These are phyloP conservation scores for Atherinomorus stipes DNA, from an alignment of 2,113 vertebrate species.

Conservation along the genomic window DNA sequence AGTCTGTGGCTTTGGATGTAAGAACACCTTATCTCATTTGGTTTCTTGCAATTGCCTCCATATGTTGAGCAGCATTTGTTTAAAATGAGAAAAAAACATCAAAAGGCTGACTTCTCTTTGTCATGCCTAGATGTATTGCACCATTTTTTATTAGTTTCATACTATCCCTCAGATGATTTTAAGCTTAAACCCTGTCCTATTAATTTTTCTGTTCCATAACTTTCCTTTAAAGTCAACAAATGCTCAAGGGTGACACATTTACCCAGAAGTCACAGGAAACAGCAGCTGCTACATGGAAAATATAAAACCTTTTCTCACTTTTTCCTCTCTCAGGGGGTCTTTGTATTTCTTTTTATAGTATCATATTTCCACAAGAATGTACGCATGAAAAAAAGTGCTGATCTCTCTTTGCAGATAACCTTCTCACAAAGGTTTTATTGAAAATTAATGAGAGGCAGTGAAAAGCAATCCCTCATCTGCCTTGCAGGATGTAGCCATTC, in stretches of 20 bases:
- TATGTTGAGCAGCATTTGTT: too few relatives aligned
- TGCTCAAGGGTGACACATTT: slow-evolving; percentile 41
- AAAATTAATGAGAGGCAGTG: slow-evolving; percentile 68
- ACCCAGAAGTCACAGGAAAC: slow-evolving; percentile 36
- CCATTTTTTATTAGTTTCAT: not conserved
- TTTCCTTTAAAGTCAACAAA: slow-evolving; percentile 28
- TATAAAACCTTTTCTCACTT: slow-evolving; percentile 23
- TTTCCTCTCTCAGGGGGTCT: slow-evolving; percentile 40
- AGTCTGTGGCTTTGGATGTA: slow-evolving; percentile 98
- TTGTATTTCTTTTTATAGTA: slow-evolving; percentile 46
- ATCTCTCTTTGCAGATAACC: slow-evolving; percentile 66
- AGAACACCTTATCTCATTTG: slow-evolving; percentile 64
- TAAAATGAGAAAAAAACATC: not conserved
- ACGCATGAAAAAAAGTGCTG: slow-evolving; percentile 65
- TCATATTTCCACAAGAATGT: slow-evolving; percentile 60
- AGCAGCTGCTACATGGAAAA: slow-evolving; percentile 40
- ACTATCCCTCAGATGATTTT: not conserved
- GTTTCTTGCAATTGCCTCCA: not conserved
- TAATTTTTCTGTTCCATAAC: slow-evolving; percentile 29
- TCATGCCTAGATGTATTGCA: not conserved
- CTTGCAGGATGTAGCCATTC: slow-evolving; percentile 54
- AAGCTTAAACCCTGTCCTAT: not conserved
- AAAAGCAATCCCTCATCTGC: slow-evolving; percentile 73
- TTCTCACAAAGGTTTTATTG: slow-evolving; percentile 68
- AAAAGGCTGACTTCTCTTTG: not conserved